Conservation (phyloP, 2,888 invertebrate species). For the Sarcophaga subvicina region DNA sequence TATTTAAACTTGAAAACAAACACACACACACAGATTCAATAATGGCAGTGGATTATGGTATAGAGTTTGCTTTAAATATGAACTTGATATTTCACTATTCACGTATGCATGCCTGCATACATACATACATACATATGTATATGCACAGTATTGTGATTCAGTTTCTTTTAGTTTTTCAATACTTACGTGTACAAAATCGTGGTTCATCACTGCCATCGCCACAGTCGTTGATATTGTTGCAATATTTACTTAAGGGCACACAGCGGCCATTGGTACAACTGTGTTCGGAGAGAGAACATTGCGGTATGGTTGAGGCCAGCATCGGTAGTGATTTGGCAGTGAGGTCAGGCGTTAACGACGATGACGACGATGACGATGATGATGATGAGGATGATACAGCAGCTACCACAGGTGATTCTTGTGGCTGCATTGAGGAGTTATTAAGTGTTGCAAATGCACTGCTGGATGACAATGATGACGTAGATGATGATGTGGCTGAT, state of each 20-base stretch:
- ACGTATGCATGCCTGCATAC: background rate
- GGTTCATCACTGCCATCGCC: conserved; percentile 92
- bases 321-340: conserved; percentile 74
- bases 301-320: conserved; percentile 69
- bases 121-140: background rate
- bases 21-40: background rate
- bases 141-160: background rate
- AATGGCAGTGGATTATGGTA: background rate
- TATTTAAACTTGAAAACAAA: background rate
- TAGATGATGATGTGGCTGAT: conserved; percentile 57
- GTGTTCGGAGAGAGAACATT: conserved; percentile 80
- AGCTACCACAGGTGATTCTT: conserved; percentile 61
- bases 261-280: conserved; percentile 81
- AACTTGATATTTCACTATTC: background rate
- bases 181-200: conserved; percentile 91
- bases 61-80: background rate
- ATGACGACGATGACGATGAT: conserved; percentile 44
- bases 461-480: conserved; percentile 63
- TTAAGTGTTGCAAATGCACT: conserved; percentile 52
- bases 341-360: conserved; percentile 59
- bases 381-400: conserved; percentile 57
- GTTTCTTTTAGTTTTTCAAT: conserved; percentile 20
- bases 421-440: conserved; percentile 50
- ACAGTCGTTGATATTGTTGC: conserved; percentile 91
- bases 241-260: conserved; percentile 87